These are phyloP conservation scores for Lathamus discolor DNA, from an alignment of 2,113 vertebrate species.

Conservation along the genomic window DNA sequence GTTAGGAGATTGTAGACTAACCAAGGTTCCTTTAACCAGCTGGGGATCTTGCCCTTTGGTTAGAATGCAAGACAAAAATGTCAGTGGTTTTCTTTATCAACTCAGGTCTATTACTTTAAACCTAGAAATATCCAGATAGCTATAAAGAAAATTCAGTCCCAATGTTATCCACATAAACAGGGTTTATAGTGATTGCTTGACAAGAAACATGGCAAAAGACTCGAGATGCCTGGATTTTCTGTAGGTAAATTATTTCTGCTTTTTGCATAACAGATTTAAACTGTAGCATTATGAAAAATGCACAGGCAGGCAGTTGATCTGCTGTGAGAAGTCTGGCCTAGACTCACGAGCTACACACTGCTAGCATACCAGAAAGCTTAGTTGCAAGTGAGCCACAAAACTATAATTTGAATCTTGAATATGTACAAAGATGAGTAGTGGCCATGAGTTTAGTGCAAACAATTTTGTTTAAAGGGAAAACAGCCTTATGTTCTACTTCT, in stretches of 20 bases:
- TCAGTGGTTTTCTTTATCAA: background rate
- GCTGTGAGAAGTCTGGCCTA: slow-evolving; percentile 14
- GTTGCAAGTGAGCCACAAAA: slow-evolving; percentile 32
- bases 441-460: slow-evolving; percentile 62
- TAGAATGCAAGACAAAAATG: background rate
- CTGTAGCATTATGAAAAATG: background rate
- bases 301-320: slow-evolving; percentile 1
- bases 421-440: slow-evolving; percentile 50
- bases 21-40: slow-evolving; percentile 1
- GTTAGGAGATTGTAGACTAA: background rate
- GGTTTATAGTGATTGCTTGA: background rate
- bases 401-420: slow-evolving; percentile 47
- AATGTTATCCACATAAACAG: background rate
- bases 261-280: background rate
- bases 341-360: slow-evolving; percentile 20
- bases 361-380: slow-evolving; percentile 62
- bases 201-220: slow-evolving; percentile 23
- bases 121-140: background rate
- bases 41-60: background rate
- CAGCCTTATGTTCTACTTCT: slow-evolving; percentile 42
- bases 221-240: slow-evolving; percentile 23
- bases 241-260: slow-evolving; percentile 40
- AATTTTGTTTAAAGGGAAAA: slow-evolving; percentile 58
- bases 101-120: slow-evolving; percentile 33
- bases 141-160: background rate